Base-by-base conservation (phyloP, 2,113 vertebrate genomes). In the Neogale vison region DNA sequence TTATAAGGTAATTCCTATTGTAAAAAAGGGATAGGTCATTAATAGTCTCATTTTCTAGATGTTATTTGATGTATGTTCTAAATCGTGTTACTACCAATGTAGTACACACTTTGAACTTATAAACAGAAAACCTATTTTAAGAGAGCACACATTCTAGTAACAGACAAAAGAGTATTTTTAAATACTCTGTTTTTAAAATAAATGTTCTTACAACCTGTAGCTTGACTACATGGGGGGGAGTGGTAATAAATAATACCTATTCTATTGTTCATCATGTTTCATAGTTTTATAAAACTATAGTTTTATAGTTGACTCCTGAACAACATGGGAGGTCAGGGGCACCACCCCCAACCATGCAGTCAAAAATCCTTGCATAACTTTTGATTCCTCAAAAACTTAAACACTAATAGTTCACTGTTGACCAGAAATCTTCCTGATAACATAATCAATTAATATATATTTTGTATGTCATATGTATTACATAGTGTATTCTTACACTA, bases 141-240 rank as follows among this genome's bases (percentile, higher is more conserved):
- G 26, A 52, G 4, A 57, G 23, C 4, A 17, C 6, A 10, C 12
- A 26, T 71, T 76, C 85, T 45, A 52, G 59, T n/a, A n/a, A n/a
- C n/a, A n/a, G n/a, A n/a, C n/a, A n/a, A n/a, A n/a, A n/a, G n/a
- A n/a, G n/a, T n/a, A n/a, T n/a, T n/a, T n/a, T n/a, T n/a, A n/a
- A n/a, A n/a, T n/a, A n/a, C n/a, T n/a, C n/a, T n/a, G n/a, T 88
- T 80, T 81, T 81, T 72, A 7, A 95, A 93, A 45, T 81, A 69
- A 90, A 55, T 24, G 2, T 80, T 65, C 3, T 8, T 45, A 55
- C 42, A 85, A 93, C n/a, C 59, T 82, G 14, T 63, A 79, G 26
- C 31, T 55, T 63, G 63, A 55, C 52, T 55, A 55, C 17, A 55
- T 18, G 52, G 17, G 17, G 17, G 17, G 52, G n/a, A n/a, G 15